Evolutionary conservation across 2,113 vertebrate species (phyloP).

Genomic region (Seriola aureovittata): DNA sequence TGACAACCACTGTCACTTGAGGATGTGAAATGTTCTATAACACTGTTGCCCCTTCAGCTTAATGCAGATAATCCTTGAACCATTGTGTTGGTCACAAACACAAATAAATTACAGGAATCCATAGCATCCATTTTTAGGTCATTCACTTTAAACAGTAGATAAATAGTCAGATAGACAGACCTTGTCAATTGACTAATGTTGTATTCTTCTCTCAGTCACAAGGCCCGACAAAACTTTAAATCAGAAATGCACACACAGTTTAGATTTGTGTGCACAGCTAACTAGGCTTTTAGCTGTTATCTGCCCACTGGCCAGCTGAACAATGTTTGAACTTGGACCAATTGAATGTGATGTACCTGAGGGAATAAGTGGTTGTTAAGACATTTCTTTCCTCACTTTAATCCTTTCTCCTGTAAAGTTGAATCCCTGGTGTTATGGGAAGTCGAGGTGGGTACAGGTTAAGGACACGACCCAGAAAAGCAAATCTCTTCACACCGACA

Average conservation of each 20-base stretch:
- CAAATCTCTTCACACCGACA: slow-evolving; percentile 13
- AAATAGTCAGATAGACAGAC: neutral
- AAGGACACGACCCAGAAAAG: slow-evolving; percentile 36
- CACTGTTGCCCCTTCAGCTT: too few species aligned
- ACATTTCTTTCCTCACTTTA: slow-evolving; percentile 16
- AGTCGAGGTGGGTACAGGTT: slow-evolving; percentile 11
- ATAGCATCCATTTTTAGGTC: too few species aligned
- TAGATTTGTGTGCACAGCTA: neutral
- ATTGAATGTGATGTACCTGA: neutral
- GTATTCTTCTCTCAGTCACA: neutral
- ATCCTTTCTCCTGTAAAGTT: slow-evolving; percentile 18
- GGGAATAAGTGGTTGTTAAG: slow-evolving; percentile 3
- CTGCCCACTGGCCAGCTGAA: neutral
- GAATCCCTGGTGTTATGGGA: slow-evolving; percentile 11
- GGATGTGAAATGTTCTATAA: neutral
- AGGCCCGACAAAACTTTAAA: neutral
- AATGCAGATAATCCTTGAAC: neutral
- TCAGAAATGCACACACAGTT: neutral
- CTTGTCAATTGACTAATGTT: neutral
- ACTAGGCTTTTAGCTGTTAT: neutral
- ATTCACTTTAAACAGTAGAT: too few species aligned
- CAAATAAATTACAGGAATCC: neutral
- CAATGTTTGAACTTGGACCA: slow-evolving; percentile 25
- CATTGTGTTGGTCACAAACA: neutral
- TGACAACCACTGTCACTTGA: neutral